Conservation (phyloP, 2,888 invertebrate species). For the Entomobrya proxima region DNA sequence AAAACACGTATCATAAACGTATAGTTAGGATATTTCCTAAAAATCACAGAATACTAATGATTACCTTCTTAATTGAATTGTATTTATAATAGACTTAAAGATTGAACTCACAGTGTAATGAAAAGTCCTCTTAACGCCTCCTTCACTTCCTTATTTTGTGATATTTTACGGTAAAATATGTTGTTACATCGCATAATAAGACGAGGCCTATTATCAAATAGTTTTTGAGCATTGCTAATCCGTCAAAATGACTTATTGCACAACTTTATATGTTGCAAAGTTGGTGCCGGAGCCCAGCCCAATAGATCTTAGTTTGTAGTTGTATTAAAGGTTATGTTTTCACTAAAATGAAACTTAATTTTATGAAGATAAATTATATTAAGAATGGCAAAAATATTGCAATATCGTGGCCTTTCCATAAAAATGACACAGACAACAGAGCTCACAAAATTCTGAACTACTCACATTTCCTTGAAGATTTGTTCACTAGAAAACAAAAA, state of each 20-base stretch:
- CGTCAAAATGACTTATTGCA: conserved; percentile 47
- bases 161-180: neutral
- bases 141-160: neutral
- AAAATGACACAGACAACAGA: neutral
- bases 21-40: neutral
- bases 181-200: no score
- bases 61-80: conserved; percentile 24
- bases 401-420: conserved; percentile 23
- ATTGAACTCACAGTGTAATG: neutral
- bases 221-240: conserved; percentile 47
- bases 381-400: neutral
- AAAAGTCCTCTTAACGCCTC: neutral
- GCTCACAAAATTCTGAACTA: neutral
- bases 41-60: neutral
- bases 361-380: conserved; percentile 16
- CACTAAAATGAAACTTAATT: conserved; percentile 33
- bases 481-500: neutral
- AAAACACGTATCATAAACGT: neutral
- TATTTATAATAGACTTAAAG: conserved; percentile 1
- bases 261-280: neutral
- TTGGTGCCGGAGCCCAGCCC: conserved; percentile 25
- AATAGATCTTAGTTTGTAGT: no score
- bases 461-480: conserved; percentile 3
- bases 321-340: conserved; percentile 27
- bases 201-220: conserved; percentile 41